phyloP scores from a whole-genome alignment of 2,797 vertebrate species.

The Pantherophis alleghaniensis region DNA sequence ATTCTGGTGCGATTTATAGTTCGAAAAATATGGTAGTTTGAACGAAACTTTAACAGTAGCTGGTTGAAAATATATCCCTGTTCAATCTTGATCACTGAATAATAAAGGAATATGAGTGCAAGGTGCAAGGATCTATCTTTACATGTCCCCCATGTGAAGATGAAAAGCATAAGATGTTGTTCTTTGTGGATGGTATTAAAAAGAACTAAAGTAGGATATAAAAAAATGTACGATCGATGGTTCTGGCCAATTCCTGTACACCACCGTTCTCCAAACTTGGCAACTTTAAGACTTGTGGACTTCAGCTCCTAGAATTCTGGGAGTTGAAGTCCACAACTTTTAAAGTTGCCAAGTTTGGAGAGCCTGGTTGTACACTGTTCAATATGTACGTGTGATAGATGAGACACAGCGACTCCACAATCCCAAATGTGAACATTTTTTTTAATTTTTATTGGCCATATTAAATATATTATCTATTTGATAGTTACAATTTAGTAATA shows the following conservation, averaged over 20 bases:
- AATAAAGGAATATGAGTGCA: not conserved
- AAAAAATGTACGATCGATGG: not conserved
- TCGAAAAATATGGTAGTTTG: not conserved
- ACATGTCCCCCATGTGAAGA: not conserved
- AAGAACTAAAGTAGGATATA: not conserved
- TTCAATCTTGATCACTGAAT: not conserved
- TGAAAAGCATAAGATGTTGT: not conserved
- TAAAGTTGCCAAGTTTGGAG: not conserved
- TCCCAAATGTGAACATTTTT: constrained; percentile 59
- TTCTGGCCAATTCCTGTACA: not conserved
- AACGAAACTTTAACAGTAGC: not conserved
- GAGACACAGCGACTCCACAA: not conserved
- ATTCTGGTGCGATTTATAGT: too few relatives aligned
- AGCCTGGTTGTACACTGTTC: not conserved
- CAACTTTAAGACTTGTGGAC: not conserved
- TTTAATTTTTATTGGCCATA: constrained; percentile 80
- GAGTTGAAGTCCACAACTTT: not conserved
- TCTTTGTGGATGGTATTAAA: not conserved
- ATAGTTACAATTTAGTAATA: constrained; percentile 85
- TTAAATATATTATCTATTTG: constrained; percentile 87
- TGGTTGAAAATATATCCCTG: not conserved
- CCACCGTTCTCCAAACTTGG: not conserved
- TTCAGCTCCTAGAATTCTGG: not conserved
- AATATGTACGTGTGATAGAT: not conserved
- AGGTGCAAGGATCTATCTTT: not conserved